phyloP scores from a whole-genome alignment of 1,140 invertebrate genomes.

The Leucophenga varia region DNA sequence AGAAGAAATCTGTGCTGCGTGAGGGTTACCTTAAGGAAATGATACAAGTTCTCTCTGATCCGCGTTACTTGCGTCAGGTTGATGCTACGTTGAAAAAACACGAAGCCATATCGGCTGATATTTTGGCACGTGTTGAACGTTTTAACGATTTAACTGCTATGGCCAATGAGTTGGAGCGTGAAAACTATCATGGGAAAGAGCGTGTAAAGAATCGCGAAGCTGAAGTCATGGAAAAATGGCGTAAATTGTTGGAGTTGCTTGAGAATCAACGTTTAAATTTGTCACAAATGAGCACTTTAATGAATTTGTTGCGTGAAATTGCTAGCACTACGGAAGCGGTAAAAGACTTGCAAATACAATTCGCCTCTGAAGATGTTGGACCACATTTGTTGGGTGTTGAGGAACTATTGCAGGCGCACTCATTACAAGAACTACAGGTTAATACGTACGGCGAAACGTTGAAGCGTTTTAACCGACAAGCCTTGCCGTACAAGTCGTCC shows the following conservation, averaged over 20 bases:
- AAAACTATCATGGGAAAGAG: conserved; percentile 90
- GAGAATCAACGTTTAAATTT: conserved; percentile 84
- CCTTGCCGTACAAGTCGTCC: conserved; percentile 60
- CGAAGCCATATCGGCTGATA: conserved; percentile 97
- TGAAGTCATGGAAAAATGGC: conserved; percentile 87
- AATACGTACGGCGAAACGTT: conserved; percentile 82
- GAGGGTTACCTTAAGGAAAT: conserved; percentile 95
- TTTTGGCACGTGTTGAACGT: conserved; percentile 89
- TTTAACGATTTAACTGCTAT: conserved; percentile 91
- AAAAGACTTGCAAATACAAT: conserved; percentile 75
- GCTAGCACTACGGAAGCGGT: conserved; percentile 85
- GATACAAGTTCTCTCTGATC: conserved; percentile 93
- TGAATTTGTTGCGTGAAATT: conserved; percentile 87
- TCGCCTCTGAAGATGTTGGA: conserved; percentile 85
- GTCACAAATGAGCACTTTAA: conserved; percentile 73
- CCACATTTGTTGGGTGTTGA: conserved; percentile 91
- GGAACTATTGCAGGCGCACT: conserved; percentile 90
- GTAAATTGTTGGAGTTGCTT: conserved; percentile 78
- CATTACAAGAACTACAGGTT: conserved; percentile 86
- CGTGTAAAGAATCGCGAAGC: conserved; percentile 79
- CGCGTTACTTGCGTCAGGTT: conserved; percentile 87
- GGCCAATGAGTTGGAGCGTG: conserved; percentile 85
- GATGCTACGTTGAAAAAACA: conserved; percentile 98
- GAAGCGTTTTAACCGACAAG: conserved; percentile 72
- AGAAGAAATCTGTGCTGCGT: conserved; percentile 70